Evolutionary conservation across 2,888 invertebrate genomes (phyloP), one percentile per base, ranked within the genome.

Genomic region (Eristalinus aeneus): DNA sequence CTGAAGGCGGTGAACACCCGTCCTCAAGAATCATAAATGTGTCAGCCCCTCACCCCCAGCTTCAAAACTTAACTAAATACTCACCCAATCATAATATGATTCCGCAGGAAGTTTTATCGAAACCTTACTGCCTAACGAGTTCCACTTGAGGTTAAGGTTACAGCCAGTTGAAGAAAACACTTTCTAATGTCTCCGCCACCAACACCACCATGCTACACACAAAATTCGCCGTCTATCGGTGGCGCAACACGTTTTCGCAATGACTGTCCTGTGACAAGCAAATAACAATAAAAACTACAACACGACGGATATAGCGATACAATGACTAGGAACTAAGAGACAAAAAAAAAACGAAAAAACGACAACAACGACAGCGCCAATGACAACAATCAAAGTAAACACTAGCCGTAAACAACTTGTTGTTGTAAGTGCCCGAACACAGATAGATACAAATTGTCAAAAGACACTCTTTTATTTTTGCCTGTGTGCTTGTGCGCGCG

Each of bases 1-100:
- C n/a, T n/a, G n/a, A n/a, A n/a, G n/a, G n/a, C n/a, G n/a, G n/a
- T n/a, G n/a, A n/a, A n/a, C n/a, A n/a, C n/a, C n/a, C n/a, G n/a
- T n/a, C n/a, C n/a, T n/a, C n/a, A n/a, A n/a, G n/a, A n/a, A n/a
- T n/a, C n/a, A n/a, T n/a, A n/a, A n/a, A n/a, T n/a, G n/a, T n/a
- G n/a, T 27, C 2, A 27, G 27, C 27, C 27, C 27, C 27, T 5
- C 27, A 2, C 27, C 5, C 27, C 27, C 5, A n/a, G 4, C 8
- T 10, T 4, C 16, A 46, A 46, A 6, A 58, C 20, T 22, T 12
- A 22, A 2, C 1, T 32, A 23, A 32, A 22, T 9, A 79, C 85
- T 85, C 58, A 85, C 85, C 85, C 72, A 58, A 85, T 80, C 85
- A 85, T 85, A 72, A 67, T 76, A 81, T 63, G 46, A 46, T 27